Evolutionary conservation across 2,797 vertebrate genomes (phyloP).

Genomic region (Aplochiton taeniatus): DNA sequence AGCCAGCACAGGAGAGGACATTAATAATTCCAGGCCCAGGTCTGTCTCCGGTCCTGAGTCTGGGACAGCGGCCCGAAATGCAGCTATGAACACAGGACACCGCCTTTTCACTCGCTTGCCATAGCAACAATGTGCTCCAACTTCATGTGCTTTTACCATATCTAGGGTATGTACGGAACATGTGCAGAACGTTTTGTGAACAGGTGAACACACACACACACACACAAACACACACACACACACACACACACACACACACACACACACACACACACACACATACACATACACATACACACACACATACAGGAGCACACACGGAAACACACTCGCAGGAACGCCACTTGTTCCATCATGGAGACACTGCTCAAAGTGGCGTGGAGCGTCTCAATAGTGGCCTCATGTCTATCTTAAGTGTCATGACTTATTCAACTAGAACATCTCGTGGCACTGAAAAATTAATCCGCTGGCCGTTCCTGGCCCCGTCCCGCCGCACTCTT

Average conservation of each 20-base stretch:
- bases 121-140: not conserved
- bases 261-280: not conserved
- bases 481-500: slow-evolving; percentile 63
- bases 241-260: slow-evolving; percentile 21
- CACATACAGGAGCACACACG: slow-evolving; percentile 17
- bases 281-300: slow-evolving; percentile 7
- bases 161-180: not conserved
- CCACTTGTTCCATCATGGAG: slow-evolving; percentile 52
- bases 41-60: slow-evolving; percentile 69
- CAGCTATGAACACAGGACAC: slow-evolving; percentile 50
- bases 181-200: not conserved
- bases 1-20: slow-evolving; percentile 82
- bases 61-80: slow-evolving; percentile 59
- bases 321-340: not conserved
- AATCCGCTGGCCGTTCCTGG: slow-evolving; percentile 68
- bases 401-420: slow-evolving; percentile 79
- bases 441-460: slow-evolving; percentile 84
- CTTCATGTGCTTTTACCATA: not conserved
- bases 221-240: slow-evolving; percentile 21
- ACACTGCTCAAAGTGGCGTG: slow-evolving; percentile 53
- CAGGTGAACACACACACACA: not conserved
- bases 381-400: slow-evolving; percentile 63
- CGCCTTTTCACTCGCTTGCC: slow-evolving; percentile 15
- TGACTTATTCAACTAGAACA: slow-evolving; percentile 86
- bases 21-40: slow-evolving; percentile 87